These are phyloP conservation scores for Misgurnus mizolepis DNA, from an alignment of 2,113 vertebrate species.

Conservation along the genomic window DNA sequence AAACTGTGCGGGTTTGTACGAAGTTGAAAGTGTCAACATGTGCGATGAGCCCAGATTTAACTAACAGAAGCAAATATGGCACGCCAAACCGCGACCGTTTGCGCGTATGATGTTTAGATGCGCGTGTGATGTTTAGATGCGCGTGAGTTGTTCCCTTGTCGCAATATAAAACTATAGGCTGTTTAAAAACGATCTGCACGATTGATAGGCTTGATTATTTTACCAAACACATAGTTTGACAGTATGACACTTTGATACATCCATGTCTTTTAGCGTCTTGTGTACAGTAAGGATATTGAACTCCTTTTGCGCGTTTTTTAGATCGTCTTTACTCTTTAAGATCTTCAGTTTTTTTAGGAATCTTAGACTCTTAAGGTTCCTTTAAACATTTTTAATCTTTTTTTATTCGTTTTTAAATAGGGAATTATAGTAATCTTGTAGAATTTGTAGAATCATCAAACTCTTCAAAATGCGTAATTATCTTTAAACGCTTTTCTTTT, in stretches of 20 bases:
- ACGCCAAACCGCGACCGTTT: background rate
- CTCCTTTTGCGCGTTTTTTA: background rate
- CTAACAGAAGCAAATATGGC: background rate
- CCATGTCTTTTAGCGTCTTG: background rate
- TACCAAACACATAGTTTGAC: background rate
- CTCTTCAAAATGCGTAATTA: no score
- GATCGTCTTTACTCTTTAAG: no score
- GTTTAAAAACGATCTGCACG: background rate
- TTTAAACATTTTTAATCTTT: no score
- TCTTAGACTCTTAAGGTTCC: no score
- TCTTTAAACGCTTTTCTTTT: no score
- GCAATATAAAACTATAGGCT: background rate
- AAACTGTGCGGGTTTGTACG: background rate
- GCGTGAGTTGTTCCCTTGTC: background rate
- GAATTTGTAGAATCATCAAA: no score
- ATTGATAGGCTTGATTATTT: background rate
- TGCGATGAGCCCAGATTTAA: background rate
- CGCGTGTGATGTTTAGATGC: background rate
- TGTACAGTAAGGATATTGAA: background rate
- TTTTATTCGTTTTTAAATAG: no score
- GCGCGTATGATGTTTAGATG: background rate
- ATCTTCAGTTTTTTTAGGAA: no score
- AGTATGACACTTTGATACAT: no score
- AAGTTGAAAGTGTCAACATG: background rate
- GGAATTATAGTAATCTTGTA: no score